phyloP scores from a whole-genome alignment of 1,140 invertebrate species.

The Lepidurus packardi region DNA sequence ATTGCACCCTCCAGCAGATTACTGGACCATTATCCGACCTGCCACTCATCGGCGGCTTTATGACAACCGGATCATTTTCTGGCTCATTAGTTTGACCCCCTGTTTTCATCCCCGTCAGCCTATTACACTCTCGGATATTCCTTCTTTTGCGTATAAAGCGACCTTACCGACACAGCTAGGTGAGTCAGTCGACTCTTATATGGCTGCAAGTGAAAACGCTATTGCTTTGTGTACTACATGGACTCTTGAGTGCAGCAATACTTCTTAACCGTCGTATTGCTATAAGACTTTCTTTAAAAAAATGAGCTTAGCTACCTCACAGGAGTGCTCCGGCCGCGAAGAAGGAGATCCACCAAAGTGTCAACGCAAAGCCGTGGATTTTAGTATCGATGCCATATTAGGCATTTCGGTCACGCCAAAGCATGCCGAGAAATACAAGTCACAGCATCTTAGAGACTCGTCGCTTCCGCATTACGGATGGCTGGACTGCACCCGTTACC shows the following conservation, averaged over 20 bases:
- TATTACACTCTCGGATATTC: neutral
- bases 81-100: slow-evolving; percentile 17
- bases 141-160: neutral
- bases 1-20: neutral
- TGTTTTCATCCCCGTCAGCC: neutral
- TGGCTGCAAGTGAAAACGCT: neutral
- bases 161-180: neutral
- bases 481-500: slow-evolving; percentile 68
- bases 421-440: neutral
- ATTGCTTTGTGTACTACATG: neutral
- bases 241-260: too few species aligned
- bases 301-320: too few species aligned
- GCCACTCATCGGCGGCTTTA: neutral
- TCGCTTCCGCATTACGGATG: slow-evolving; percentile 44
- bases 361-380: neutral
- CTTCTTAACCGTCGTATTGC: too few species aligned
- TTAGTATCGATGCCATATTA: neutral
- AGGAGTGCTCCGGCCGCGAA: neutral
- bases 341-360: neutral
- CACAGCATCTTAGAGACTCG: neutral
- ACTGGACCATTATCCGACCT: neutral
- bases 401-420: neutral
- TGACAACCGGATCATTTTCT: slow-evolving; percentile 19
- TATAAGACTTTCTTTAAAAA: too few species aligned
- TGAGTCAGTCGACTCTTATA: neutral